Base-by-base conservation (phyloP, 2,888 invertebrate genomes). In the Ceriagrion tenellum region DNA sequence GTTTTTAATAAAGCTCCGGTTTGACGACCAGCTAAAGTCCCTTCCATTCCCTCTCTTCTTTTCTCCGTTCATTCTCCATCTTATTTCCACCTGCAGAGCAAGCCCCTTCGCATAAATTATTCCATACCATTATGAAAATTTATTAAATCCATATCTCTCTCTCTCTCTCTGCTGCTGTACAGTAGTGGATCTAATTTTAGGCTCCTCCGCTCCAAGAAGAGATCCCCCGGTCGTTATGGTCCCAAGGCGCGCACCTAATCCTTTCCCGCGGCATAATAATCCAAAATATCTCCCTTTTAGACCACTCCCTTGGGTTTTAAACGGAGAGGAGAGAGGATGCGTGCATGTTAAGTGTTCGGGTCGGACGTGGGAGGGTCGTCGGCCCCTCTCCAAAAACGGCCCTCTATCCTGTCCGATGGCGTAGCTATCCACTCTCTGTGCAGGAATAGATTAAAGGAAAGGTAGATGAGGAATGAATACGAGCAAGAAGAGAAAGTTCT, bases 151-250 rank as follows among this genome's bases (percentile, higher is more conserved):
- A 35, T 81, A 35, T 81, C 81, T 35, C 81, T 81, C 81, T 81
- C 35, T 35, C 81, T 81, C 30, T 74, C 74, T 81, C 30, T 81
- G n/a, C n/a, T 30, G 23, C 74, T 74, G 6, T 10, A 10, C 30
- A 74, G 30, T 74, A 30, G 74, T 81, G 81, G 35, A 81, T 81
- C 81, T 81, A 81, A 74, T 81, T 81, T 81, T 81, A 81, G 81
- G 0, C 16, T 16, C 59, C 16, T n/a, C 81, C 16, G 81, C 35
- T 2, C 81, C 81, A 0, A 35, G 10, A 0, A 35, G 47, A 18
- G 81, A 81, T 35, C 35, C 35, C 18, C 81, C 81, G 16, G 81
- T 16, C 35, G 13, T 81, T 35, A 81, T 81, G 8, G 81, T 35
- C 81, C 81, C 81, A 12, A 59, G 35, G 81, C 30, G 35, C 35